phyloP scores from a whole-genome alignment of 2,797 vertebrate genomes.

The Podarcis lilfordi region DNA sequence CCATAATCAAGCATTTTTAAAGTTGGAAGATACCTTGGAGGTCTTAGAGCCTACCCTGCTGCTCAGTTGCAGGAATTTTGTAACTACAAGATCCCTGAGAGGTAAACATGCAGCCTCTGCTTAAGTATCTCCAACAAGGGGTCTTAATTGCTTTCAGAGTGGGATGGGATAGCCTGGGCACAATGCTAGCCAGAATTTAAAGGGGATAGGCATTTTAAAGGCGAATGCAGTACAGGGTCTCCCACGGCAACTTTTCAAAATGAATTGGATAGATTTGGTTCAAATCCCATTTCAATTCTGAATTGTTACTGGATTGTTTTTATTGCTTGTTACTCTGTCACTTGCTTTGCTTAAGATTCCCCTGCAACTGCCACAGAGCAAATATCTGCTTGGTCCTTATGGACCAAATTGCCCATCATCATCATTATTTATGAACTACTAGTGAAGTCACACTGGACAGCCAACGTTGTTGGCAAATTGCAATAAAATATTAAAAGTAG shows the following conservation, averaged over 20 bases:
- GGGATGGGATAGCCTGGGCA: not conserved
- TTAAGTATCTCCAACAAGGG: too few species aligned
- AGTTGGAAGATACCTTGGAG: too few species aligned
- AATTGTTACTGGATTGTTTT: not conserved
- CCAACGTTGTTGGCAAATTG: not conserved
- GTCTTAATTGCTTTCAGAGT: not conserved
- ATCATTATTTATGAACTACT: not conserved
- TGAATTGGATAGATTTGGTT: not conserved
- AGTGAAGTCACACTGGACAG: not conserved
- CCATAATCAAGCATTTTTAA: too few species aligned
- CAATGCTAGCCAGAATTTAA: not conserved
- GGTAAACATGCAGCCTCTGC: too few species aligned
- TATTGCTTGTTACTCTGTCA: not conserved
- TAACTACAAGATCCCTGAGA: too few species aligned
- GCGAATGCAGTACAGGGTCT: not conserved
- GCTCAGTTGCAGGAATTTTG: too few species aligned
- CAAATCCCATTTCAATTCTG: not conserved
- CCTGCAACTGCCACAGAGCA: not conserved
- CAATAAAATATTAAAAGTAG: not conserved
- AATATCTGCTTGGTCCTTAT: not conserved
- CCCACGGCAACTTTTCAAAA: too few species aligned
- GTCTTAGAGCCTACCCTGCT: too few species aligned
- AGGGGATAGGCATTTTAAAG: not conserved
- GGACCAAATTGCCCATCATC: not conserved
- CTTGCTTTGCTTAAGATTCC: not conserved